Conservation (phyloP, 2,797 vertebrate species). For the Chloroceryle inda region DNA sequence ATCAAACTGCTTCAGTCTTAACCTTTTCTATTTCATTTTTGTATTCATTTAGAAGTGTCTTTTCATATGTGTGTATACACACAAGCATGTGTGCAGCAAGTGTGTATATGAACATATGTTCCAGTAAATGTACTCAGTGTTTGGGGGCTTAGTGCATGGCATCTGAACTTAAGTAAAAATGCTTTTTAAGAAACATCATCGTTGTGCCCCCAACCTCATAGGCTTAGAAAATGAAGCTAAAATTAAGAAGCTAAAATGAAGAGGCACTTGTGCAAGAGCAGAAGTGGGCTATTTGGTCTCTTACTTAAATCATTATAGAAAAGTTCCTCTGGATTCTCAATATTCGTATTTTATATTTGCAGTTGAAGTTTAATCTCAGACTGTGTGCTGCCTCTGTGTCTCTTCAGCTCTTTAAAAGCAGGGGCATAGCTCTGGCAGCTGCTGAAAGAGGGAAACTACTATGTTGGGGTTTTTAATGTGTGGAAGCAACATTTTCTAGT, state of each 20-base stretch:
- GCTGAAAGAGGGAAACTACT: not conserved
- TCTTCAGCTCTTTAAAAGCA: conserved; percentile 14
- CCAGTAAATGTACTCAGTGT: not conserved
- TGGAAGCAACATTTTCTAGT: not conserved
- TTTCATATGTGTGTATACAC: conserved; percentile 56
- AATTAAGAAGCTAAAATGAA: not conserved
- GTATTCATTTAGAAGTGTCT: conserved; percentile 15
- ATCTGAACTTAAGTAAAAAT: not conserved
- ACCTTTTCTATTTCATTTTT: conserved; percentile 14
- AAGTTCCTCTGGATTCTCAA: not conserved
- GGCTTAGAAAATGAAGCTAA: not conserved
- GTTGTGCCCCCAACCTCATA: not conserved
- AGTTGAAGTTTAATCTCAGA: not conserved
- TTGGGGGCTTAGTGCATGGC: conserved; percentile 68
- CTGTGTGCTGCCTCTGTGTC: not conserved
- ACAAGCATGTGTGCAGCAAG: conserved; percentile 38
- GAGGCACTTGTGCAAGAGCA: not conserved
- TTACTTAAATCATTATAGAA: not conserved
- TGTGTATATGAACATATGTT: conserved; percentile 64
- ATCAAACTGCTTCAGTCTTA: not conserved
- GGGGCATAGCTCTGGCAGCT: not conserved
- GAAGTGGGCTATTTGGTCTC: not conserved
- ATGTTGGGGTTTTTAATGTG: not conserved
- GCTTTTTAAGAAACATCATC: not conserved
- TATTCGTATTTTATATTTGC: not conserved